Percentiles rank a stretch among this genome's conserved stretches.
phyloP scores from a whole-genome alignment of 2,888 invertebrate genomes.

The Hydraecia micacea region DNA sequence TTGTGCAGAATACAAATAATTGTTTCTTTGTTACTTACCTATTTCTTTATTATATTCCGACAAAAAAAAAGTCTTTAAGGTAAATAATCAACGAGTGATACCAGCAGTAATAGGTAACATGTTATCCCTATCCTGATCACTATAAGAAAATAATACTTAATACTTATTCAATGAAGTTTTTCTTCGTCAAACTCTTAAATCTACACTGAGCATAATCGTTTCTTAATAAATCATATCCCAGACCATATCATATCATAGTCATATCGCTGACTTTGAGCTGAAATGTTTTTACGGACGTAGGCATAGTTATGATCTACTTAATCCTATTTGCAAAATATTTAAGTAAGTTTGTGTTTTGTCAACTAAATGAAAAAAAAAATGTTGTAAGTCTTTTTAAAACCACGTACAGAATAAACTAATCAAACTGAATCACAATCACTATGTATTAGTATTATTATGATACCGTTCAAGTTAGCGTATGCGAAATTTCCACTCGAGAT shows the following conservation, averaged over 20 bases:
- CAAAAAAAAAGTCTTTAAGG: background rate
- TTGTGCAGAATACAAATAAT: background rate
- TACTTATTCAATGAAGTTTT: background rate
- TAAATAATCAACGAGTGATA: background rate
- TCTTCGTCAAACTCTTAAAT: too few species aligned
- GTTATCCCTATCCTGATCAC: background rate
- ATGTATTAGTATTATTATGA: conserved; percentile 43
- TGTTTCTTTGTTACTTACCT: background rate
- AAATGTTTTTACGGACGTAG: background rate
- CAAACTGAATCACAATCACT: conserved; percentile 47
- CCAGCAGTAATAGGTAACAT: background rate
- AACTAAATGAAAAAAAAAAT: background rate
- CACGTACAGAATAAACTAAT: background rate
- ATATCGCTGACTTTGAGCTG: background rate
- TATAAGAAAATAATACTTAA: background rate
- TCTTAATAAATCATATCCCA: too few species aligned
- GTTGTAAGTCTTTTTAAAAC: background rate
- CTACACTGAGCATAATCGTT: background rate
- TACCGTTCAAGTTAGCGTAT: conserved; percentile 72
- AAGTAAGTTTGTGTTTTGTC: background rate
- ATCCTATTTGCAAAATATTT: background rate
- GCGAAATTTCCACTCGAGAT: conserved; percentile 79
- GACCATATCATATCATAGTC: too few species aligned
- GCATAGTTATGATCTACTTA: background rate
- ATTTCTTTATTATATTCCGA: background rate